phyloP scores from a whole-genome alignment of 2,113 vertebrate species.

The Scortum barcoo region DNA sequence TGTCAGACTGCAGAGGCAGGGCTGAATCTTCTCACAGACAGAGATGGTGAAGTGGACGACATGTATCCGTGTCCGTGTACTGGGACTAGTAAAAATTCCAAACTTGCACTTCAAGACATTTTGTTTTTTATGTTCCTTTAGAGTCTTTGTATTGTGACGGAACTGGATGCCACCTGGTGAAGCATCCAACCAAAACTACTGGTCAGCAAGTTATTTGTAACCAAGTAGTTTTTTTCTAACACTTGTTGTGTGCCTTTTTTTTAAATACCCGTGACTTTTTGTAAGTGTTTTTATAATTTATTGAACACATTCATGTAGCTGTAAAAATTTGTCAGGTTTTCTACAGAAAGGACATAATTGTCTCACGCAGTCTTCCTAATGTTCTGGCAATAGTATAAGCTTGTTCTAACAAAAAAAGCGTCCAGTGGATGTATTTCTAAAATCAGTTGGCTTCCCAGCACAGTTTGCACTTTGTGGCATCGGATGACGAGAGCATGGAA shows the following conservation, averaged over 20 bases:
- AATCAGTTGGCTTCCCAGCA: constrained; percentile 78
- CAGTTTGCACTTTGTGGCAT: constrained; percentile 77
- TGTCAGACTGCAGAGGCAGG: constrained; percentile 42
- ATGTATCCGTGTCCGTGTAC: constrained; percentile 39
- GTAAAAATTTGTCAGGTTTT: constrained; percentile 77
- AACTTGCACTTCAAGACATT: constrained; percentile 78
- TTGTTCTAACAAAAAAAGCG: constrained; percentile 57
- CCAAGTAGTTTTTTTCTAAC: constrained; percentile 79
- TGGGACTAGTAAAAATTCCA: constrained; percentile 56
- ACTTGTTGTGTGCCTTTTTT: constrained; percentile 91
- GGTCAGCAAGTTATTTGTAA: constrained; percentile 81
- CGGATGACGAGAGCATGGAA: constrained; percentile 29
- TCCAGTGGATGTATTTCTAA: constrained; percentile 57
- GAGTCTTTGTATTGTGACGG: constrained; percentile 43
- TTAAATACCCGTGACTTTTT: constrained; percentile 87
- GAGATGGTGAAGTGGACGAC: constrained; percentile 35
- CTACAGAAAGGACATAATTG: constrained; percentile 77
- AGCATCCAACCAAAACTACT: constrained; percentile 85
- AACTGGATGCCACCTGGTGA: constrained; percentile 61
- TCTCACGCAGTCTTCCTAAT: constrained; percentile 90
- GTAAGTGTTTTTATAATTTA: constrained; percentile 86
- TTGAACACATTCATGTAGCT: constrained; percentile 82
- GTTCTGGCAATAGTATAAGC: constrained; percentile 88
- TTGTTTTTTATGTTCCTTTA: constrained; percentile 64
- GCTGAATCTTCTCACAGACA: constrained; percentile 32